phyloP scores from a whole-genome alignment of 2,797 vertebrate genomes.

The Esox lucius region DNA sequence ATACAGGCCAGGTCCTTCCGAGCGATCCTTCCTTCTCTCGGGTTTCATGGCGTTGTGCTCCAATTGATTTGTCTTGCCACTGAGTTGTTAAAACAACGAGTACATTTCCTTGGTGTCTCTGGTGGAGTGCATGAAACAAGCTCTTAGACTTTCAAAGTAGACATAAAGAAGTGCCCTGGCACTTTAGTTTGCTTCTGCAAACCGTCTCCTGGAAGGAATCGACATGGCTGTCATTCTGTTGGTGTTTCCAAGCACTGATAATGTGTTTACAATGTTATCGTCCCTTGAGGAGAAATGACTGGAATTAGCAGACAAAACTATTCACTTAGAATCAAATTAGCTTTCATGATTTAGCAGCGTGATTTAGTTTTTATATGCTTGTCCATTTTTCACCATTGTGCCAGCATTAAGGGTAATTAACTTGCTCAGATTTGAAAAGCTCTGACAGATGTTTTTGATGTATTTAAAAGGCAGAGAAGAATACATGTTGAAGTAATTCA shows the following conservation, averaged over 20 bases:
- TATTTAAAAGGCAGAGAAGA: background rate
- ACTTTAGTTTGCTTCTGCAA: background rate
- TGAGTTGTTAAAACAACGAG: background rate
- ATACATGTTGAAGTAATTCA: background rate
- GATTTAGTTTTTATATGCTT: slow-evolving; percentile 28
- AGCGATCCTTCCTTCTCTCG: no score
- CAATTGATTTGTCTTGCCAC: background rate
- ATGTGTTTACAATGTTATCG: background rate
- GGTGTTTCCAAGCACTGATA: background rate
- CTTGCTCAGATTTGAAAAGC: background rate
- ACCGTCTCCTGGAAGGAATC: background rate
- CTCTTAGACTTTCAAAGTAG: background rate
- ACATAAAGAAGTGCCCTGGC: background rate
- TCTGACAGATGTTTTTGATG: background rate
- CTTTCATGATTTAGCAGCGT: background rate
- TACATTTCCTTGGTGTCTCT: background rate
- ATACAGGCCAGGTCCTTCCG: no score
- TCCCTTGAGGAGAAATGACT: background rate
- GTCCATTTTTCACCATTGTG: background rate
- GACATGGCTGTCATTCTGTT: background rate
- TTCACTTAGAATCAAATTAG: background rate
- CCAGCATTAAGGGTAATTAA: background rate
- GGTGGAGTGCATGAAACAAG: background rate
- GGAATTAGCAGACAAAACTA: background rate
- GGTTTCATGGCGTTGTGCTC: no score